These are phyloP conservation scores for Oreochromis mossambicus DNA, from an alignment of 2,797 vertebrate genomes.

Conservation along the genomic window DNA sequence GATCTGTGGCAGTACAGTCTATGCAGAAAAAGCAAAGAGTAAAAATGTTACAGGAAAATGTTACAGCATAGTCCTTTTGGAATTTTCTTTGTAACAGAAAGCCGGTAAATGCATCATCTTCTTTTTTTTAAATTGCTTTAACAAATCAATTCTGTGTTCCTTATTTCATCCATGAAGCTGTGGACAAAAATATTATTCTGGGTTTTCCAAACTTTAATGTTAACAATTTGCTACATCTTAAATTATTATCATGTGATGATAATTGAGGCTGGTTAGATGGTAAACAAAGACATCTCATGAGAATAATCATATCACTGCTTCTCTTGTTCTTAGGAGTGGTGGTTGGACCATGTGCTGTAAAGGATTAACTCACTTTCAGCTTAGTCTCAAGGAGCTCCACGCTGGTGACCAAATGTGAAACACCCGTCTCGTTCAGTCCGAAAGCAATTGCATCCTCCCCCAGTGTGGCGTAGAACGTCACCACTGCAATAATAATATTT, in stretches of 20 bases:
- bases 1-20: slow-evolving; percentile 84
- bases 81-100: neutral
- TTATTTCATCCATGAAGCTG: neutral
- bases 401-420: slow-evolving; percentile 90
- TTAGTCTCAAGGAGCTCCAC: slow-evolving; percentile 88
- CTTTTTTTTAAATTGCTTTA: neutral
- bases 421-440: slow-evolving; percentile 91
- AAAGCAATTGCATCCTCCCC: slow-evolving; percentile 91
- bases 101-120: neutral
- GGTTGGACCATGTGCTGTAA: neutral
- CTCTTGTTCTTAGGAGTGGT: neutral
- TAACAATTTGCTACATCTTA: neutral
- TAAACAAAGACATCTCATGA: neutral
- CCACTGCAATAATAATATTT: slow-evolving; percentile 74
- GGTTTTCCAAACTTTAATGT: neutral
- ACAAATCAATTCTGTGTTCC: neutral
- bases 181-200: neutral
- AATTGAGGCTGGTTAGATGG: neutral
- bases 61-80: neutral
- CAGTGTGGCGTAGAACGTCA: slow-evolving; percentile 94
- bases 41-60: neutral
- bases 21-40: neutral
- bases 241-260: neutral
- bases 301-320: neutral
- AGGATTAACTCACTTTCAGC: slow-evolving; percentile 83